Percentiles rank a stretch among this genome's conserved stretches.
Conservation (phyloP, 2,888 invertebrate species). For the Stenchaetothrips biformis region DNA sequence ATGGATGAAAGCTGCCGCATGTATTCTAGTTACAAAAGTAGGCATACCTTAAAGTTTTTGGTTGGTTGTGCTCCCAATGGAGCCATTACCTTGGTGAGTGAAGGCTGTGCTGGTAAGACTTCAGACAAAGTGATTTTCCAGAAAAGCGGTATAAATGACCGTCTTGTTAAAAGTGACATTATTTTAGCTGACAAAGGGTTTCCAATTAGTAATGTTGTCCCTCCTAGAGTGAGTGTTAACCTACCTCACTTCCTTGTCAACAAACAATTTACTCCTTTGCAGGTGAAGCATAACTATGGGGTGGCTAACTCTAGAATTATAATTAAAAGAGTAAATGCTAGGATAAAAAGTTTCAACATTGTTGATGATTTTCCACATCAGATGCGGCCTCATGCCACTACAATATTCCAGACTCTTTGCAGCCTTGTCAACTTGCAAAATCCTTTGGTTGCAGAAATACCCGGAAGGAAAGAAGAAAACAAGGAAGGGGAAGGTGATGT, state of each 20-base stretch:
- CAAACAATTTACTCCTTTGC: slow-evolving; percentile 29
- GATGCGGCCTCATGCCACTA: slow-evolving; percentile 28
- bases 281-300: slow-evolving; percentile 25
- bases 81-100: slow-evolving; percentile 30
- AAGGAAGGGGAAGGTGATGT: too few species aligned
- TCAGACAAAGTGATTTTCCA: slow-evolving; percentile 29
- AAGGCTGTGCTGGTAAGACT: slow-evolving; percentile 25
- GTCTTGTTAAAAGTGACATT: slow-evolving; percentile 30
- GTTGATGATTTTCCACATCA: slow-evolving; percentile 28
- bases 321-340: too few species aligned
- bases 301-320: slow-evolving; percentile 31
- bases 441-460: slow-evolving; percentile 17
- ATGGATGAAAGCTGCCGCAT: slow-evolving; percentile 35
- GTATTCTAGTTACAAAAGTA: slow-evolving; percentile 28
- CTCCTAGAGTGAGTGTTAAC: slow-evolving; percentile 29
- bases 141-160: slow-evolving; percentile 11
- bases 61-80: slow-evolving; percentile 30
- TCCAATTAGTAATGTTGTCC: slow-evolving; percentile 30
- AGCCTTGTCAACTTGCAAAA: slow-evolving; percentile 30
- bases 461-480: too few species aligned
- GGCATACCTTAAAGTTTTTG: slow-evolving; percentile 29
- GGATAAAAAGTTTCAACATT: slow-evolving; percentile 30
- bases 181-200: slow-evolving; percentile 33
- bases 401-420: slow-evolving; percentile 31
- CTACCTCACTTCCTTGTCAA: slow-evolving; percentile 30